Evolutionary conservation across 2,888 invertebrate species (phyloP).

Genomic region (Platerodrilus igneus): DNA sequence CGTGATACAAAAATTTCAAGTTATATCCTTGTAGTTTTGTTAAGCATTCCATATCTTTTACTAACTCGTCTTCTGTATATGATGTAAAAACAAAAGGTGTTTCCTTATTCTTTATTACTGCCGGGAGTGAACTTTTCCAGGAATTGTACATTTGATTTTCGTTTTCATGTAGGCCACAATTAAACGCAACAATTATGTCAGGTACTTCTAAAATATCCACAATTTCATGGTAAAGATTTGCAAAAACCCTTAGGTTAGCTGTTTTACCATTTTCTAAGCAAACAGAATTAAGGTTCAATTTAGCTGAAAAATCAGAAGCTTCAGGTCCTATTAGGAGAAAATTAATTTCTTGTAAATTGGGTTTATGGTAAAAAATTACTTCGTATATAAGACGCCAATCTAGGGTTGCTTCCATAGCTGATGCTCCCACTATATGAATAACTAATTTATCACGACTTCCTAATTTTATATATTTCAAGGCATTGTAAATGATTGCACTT

Average conservation of each 20-base stretch:
- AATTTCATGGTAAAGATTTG: conserved; percentile 35
- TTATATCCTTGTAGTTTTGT: no score
- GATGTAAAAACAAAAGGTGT: conserved; percentile 38
- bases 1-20: conserved; percentile 26
- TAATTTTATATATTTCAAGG: conserved; percentile 26
- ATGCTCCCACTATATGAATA: conserved; percentile 39
- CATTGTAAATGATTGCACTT: conserved; percentile 29
- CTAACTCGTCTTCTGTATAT: conserved; percentile 37
- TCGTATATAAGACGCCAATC: conserved; percentile 32
- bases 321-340: conserved; percentile 39
- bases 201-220: conserved; percentile 29
- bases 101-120: conserved; percentile 27
- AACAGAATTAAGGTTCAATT: conserved; percentile 20
- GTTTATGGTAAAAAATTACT: conserved; percentile 34
- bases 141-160: conserved; percentile 27
- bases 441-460: conserved; percentile 19
- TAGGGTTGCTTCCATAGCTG: conserved; percentile 30
- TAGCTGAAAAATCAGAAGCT: conserved; percentile 5
- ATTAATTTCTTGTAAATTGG: conserved; percentile 29
- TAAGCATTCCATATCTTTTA: conserved; percentile 32
- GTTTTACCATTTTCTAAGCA: conserved; percentile 26
- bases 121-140: conserved; percentile 35
- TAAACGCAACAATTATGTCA: conserved; percentile 39
- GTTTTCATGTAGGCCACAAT: conserved; percentile 41
- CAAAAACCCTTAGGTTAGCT: conserved; percentile 18